Percentiles rank a stretch among this genome's conserved stretches.
These are phyloP conservation scores for Drosophila rufa DNA, from an alignment of 1,140 invertebrate species.

Conservation along the genomic window DNA sequence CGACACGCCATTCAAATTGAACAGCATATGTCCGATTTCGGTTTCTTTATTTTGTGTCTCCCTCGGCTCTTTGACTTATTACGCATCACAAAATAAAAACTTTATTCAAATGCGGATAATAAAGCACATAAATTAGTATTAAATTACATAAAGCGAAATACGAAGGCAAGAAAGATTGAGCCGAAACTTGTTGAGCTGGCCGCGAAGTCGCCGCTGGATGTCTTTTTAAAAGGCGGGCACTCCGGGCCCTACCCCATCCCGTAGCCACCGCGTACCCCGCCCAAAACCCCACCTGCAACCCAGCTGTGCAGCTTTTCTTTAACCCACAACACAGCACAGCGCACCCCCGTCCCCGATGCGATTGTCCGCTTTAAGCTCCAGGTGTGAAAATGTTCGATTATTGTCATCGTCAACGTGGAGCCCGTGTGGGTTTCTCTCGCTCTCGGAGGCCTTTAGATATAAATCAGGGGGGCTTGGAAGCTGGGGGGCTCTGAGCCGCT, in stretches of 20 bases:
- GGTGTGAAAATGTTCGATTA: conserved; percentile 85
- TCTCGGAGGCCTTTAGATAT: not conserved
- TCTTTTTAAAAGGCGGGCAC: conserved; percentile 52
- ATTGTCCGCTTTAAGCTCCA: conserved; percentile 72
- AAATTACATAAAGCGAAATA: conserved; percentile 62
- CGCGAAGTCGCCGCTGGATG: conserved; percentile 56
- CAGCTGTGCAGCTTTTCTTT: conserved; percentile 32
- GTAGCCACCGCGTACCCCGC: conserved; percentile 10
- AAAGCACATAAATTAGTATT: conserved; percentile 82
- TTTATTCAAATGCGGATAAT: conserved; percentile 77
- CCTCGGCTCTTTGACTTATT: conserved; percentile 27
- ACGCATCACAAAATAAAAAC: conserved; percentile 50
- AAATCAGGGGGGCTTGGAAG: conserved; percentile 2
- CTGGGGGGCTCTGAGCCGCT: conserved; percentile 56
- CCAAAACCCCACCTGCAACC: conserved; percentile 7
- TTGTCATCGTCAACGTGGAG: conserved; percentile 68
- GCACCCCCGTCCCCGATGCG: conserved; percentile 32
- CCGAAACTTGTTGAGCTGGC: conserved; percentile 69
- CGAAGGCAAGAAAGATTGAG: conserved; percentile 16
- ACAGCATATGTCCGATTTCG: conserved; percentile 51
- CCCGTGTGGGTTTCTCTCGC: conserved; percentile 46
- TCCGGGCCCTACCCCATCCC: conserved; percentile 45
- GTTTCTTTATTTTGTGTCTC: conserved; percentile 8
- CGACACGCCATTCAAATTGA: conserved; percentile 60
- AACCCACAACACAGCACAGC: conserved; percentile 10